A percentile compares a stretch with the other conserved stretches of the same genome.
Evolutionary conservation across 2,113 vertebrate genomes (phyloP).

Genomic region (Lipotes vexillifer): DNA sequence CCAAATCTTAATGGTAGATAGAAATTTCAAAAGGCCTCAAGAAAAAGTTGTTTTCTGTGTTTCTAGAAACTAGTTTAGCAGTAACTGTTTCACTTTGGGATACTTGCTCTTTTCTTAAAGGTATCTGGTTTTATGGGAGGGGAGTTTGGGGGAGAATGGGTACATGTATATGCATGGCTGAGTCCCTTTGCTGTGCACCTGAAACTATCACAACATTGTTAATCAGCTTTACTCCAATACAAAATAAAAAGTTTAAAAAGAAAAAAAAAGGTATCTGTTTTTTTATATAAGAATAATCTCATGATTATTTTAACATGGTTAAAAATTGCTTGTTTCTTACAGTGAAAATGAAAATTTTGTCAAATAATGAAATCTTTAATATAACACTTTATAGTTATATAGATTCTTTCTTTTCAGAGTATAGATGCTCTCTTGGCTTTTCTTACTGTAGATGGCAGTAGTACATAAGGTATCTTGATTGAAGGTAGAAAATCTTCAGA

Average conservation of each 20-base stretch:
- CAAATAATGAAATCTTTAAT: neutral
- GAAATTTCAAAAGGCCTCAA: neutral
- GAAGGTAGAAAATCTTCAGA: neutral
- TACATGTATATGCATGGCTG: too few species aligned
- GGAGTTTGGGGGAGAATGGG: too few species aligned
- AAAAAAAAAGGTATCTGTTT: neutral
- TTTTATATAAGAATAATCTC: neutral
- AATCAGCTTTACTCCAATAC: neutral
- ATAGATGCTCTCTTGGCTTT: neutral
- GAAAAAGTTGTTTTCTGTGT: neutral
- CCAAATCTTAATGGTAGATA: neutral
- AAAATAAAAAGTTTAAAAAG: neutral
- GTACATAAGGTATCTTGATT: neutral
- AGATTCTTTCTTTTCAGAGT: neutral
- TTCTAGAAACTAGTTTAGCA: neutral
- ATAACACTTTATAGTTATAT: neutral
- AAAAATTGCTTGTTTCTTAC: neutral
- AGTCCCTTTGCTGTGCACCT: too few species aligned
- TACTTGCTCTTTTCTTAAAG: neutral
- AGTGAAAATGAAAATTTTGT: neutral
- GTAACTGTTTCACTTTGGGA: neutral
- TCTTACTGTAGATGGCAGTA: slow-evolving; percentile 63
- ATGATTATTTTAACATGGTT: slow-evolving; percentile 24
- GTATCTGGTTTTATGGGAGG: neutral
- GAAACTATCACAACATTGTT: too few species aligned